Evolutionary conservation across 2,888 invertebrate genomes (phyloP).

Genomic region (Bibio marci): DNA sequence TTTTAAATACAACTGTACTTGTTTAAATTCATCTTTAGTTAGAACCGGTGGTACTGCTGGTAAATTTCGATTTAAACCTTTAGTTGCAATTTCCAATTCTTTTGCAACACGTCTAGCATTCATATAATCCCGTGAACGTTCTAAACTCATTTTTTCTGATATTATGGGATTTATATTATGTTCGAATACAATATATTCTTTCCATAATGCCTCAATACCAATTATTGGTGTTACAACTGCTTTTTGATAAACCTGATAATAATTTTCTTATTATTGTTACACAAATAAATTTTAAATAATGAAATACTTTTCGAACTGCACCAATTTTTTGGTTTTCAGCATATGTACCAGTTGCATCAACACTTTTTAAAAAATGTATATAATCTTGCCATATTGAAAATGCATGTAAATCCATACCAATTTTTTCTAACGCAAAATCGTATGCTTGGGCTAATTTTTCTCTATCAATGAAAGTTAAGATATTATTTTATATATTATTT

Average conservation of each 20-base stretch:
- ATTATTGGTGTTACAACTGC: slow-evolving; percentile 94
- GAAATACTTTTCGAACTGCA: slow-evolving; percentile 74
- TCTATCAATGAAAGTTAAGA: slow-evolving; percentile 34
- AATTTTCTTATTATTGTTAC: background rate
- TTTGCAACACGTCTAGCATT: slow-evolving; percentile 91
- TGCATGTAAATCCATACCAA: slow-evolving; percentile 95
- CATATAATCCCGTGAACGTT: slow-evolving; percentile 92
- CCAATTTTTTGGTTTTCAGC: slow-evolving; percentile 99
- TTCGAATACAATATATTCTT: slow-evolving; percentile 95
- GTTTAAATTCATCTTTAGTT: slow-evolving; percentile 78
- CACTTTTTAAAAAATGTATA: slow-evolving; percentile 85
- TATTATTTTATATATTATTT: background rate
- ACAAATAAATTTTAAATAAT: background rate
- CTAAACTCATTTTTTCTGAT: slow-evolving; percentile 96
- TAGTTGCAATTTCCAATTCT: slow-evolving; percentile 85
- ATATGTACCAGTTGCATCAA: slow-evolving; percentile 95
- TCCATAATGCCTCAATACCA: slow-evolving; percentile 92
- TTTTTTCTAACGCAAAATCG: slow-evolving; percentile 97
- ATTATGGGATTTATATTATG: slow-evolving; percentile 62
- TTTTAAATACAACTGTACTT: slow-evolving; percentile 36
- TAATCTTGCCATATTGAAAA: slow-evolving; percentile 98
- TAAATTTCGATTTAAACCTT: slow-evolving; percentile 87
- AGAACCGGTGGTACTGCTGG: slow-evolving; percentile 94
- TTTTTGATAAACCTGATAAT: slow-evolving; percentile 69
- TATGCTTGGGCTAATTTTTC: slow-evolving; percentile 99